A percentile compares a stretch with the other conserved stretches of the same genome.
Conservation (phyloP, 2,888 invertebrate genomes). For the Xestia ashworthii region DNA sequence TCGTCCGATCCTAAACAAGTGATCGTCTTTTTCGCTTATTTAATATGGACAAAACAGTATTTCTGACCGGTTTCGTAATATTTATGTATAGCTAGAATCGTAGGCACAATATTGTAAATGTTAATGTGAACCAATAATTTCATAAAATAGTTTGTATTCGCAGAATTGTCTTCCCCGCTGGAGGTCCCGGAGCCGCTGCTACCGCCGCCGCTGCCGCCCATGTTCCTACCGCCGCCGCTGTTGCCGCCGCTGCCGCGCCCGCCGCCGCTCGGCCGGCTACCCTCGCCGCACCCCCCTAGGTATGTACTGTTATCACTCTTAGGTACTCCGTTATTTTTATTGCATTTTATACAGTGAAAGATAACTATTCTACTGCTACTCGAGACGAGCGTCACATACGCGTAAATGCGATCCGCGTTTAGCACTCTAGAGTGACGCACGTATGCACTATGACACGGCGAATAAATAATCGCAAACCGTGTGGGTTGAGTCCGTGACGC, state of each 20-base stretch:
- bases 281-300: conserved; percentile 85
- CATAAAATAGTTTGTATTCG: conserved; percentile 15
- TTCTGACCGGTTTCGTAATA: too few species aligned
- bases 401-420: background rate
- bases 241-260: conserved; percentile 83
- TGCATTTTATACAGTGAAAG: background rate
- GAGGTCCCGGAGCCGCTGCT: conserved; percentile 75
- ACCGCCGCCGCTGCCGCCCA: conserved; percentile 80
- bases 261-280: conserved; percentile 63
- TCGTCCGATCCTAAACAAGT: too few species aligned
- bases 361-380: background rate
- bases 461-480: background rate
- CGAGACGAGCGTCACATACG: too few species aligned
- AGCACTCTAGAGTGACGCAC: background rate
- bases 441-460: background rate
- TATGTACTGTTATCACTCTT: background rate
- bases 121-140: background rate
- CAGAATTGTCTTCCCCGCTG: conserved; percentile 90
- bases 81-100: background rate
- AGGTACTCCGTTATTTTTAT: background rate
- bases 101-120: background rate
- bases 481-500: background rate
- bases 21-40: too few species aligned
- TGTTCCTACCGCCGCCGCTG: conserved; percentile 87
- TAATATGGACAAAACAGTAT: too few species aligned